These are phyloP conservation scores for Tetragonula carbonaria DNA, from an alignment of 2,888 invertebrate species.

Conservation along the genomic window DNA sequence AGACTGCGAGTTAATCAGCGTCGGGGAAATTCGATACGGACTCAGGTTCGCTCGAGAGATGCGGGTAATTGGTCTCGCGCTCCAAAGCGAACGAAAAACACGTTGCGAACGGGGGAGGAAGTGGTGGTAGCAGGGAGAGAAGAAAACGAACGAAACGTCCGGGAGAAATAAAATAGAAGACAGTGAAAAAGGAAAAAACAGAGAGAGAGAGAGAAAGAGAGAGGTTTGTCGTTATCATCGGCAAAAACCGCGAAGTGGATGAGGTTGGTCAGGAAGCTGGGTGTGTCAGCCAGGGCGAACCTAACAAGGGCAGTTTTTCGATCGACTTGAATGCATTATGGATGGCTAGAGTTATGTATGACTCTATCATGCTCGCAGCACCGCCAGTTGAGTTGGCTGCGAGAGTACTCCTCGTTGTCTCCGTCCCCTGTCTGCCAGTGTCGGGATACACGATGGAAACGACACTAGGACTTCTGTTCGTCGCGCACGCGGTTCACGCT, in stretches of 20 bases:
- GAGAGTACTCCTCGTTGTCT: conserved; percentile 55
- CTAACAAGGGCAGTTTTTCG: conserved; percentile 79
- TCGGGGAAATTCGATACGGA: conserved; percentile 35
- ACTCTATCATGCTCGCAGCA: conserved; percentile 78
- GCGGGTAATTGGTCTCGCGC: conserved; percentile 70
- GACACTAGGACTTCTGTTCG: not conserved
- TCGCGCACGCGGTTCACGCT: conserved; percentile 13
- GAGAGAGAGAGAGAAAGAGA: not conserved
- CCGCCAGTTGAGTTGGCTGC: conserved; percentile 23
- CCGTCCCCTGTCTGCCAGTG: conserved; percentile 6
- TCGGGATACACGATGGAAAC: not conserved
- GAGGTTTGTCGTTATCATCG: conserved; percentile 69
- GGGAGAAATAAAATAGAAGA: not conserved
- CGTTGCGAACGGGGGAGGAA: not conserved
- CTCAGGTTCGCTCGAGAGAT: conserved; percentile 6
- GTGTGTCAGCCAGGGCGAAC: conserved; percentile 64
- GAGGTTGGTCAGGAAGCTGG: conserved; percentile 64
- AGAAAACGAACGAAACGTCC: too few species aligned
- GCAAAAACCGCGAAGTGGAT: conserved; percentile 61
- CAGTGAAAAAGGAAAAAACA: too few species aligned
- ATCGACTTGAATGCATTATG: conserved; percentile 80
- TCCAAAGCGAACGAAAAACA: conserved; percentile 47
- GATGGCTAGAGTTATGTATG: conserved; percentile 82
- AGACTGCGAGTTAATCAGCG: conserved; percentile 25
- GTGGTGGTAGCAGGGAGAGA: not conserved